These are phyloP conservation scores for Megalops cyprinoides DNA, from an alignment of 2,797 vertebrate genomes.

Conservation along the genomic window DNA sequence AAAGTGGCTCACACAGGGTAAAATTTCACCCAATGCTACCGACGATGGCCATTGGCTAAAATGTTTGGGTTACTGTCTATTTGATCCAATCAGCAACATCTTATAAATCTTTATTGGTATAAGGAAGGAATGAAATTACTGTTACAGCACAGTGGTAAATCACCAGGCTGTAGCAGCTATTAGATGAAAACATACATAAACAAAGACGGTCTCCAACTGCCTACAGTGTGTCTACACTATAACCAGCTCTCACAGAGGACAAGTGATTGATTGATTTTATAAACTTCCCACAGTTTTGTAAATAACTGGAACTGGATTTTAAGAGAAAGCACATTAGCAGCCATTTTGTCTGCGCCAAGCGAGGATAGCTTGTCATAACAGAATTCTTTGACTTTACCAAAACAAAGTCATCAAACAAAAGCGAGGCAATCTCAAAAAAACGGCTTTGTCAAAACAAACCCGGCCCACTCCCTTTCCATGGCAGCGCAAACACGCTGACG, in stretches of 20 bases:
- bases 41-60: neutral
- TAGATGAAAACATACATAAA: neutral
- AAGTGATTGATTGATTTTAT: neutral
- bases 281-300: neutral
- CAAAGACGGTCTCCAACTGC: neutral
- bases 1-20: neutral
- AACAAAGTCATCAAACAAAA: slow-evolving; percentile 11
- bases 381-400: neutral
- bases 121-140: neutral
- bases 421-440: slow-evolving; percentile 45
- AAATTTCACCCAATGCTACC: neutral
- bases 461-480: slow-evolving; percentile 44
- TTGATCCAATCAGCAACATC: too few species aligned
- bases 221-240: too few species aligned
- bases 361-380: slow-evolving; percentile 10
- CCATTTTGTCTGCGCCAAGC: neutral
- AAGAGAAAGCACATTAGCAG: neutral
- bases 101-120: neutral
- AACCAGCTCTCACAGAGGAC: neutral
- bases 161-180: neutral
- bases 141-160: neutral
- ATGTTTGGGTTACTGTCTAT: too few species aligned
- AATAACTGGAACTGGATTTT: neutral
- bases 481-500: slow-evolving; percentile 48
- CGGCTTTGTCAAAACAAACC: slow-evolving; percentile 50